A percentile compares a stretch with the other conserved stretches of the same genome.
These are phyloP conservation scores for Drosophila sucinea DNA, from an alignment of 1,140 invertebrate species.

Conservation along the genomic window DNA sequence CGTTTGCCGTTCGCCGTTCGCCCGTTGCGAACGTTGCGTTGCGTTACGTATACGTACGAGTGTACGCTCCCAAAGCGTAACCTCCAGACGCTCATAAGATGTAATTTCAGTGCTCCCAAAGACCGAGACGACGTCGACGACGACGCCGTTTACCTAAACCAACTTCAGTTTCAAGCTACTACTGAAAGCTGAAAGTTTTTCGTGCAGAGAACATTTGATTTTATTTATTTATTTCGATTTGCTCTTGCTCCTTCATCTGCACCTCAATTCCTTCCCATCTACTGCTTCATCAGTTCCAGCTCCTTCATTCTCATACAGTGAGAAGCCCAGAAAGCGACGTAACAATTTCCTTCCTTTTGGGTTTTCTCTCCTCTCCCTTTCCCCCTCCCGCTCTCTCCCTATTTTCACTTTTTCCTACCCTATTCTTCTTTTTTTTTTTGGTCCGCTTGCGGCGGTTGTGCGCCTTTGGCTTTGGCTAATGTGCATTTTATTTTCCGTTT, in stretches of 20 bases:
- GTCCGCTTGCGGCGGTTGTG: conserved; percentile 31
- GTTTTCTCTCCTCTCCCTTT: background rate
- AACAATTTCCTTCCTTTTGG: conserved; percentile 67
- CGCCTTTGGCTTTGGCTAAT: conserved; percentile 59
- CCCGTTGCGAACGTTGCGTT: conserved; percentile 52
- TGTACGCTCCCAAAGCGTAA: conserved; percentile 50
- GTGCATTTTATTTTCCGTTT: conserved; percentile 80
- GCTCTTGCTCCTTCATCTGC: conserved; percentile 33
- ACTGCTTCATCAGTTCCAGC: conserved; percentile 24
- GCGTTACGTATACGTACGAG: conserved; percentile 42
- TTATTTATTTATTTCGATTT: conserved; percentile 82
- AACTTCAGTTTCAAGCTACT: conserved; percentile 1
- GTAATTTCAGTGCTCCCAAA: conserved; percentile 62
- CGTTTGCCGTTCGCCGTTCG: conserved; percentile 27
- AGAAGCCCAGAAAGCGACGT: conserved; percentile 37
- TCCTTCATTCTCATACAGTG: conserved; percentile 11
- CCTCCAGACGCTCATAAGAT: conserved; percentile 77
- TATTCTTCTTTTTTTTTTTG: conserved; percentile 10
- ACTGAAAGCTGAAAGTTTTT: conserved; percentile 44
- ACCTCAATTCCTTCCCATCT: background rate
- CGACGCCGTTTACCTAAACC: conserved; percentile 41
- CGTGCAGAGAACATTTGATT: conserved; percentile 67
- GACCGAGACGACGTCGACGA: background rate
- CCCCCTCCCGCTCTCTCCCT: background rate
- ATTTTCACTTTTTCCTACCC: conserved; percentile 17